Evolutionary conservation across 2,797 vertebrate species (phyloP).

Genomic region (Crocodylus rhombifer): DNA sequence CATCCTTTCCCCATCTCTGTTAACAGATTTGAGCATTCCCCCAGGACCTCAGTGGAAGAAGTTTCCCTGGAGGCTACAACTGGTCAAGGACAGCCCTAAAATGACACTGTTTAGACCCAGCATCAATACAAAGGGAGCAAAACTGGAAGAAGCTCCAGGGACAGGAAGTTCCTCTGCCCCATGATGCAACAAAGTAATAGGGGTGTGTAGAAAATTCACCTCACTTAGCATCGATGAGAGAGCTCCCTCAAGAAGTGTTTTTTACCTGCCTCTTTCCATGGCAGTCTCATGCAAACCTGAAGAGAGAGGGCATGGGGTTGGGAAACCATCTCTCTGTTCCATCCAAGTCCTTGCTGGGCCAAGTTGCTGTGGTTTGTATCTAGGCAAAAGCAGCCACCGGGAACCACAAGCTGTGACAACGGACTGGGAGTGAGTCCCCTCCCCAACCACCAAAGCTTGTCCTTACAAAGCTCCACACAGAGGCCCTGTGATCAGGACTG

Average conservation of each 20-base stretch:
- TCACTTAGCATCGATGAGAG: not conserved
- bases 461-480: not conserved
- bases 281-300: too few relatives aligned
- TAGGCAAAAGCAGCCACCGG: not conserved
- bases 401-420: not conserved
- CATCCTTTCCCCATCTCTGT: not conserved
- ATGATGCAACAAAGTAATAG: not conserved
- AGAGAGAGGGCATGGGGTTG: not conserved
- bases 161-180: conserved; percentile 7
- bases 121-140: not conserved
- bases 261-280: too few relatives aligned
- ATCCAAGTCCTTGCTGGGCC: not conserved
- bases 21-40: not conserved
- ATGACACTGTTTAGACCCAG: not conserved
- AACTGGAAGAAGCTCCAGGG: not conserved
- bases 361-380: not conserved
- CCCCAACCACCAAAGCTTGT: not conserved
- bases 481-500: too few relatives aligned
- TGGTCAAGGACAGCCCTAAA: not conserved
- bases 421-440: not conserved
- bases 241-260: not conserved
- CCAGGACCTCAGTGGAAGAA: not conserved
- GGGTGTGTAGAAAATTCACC: not conserved
- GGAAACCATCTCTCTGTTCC: not conserved
- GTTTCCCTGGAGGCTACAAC: too few relatives aligned